phyloP scores from a whole-genome alignment of 2,797 vertebrate genomes.

The Rhincodon typus region DNA sequence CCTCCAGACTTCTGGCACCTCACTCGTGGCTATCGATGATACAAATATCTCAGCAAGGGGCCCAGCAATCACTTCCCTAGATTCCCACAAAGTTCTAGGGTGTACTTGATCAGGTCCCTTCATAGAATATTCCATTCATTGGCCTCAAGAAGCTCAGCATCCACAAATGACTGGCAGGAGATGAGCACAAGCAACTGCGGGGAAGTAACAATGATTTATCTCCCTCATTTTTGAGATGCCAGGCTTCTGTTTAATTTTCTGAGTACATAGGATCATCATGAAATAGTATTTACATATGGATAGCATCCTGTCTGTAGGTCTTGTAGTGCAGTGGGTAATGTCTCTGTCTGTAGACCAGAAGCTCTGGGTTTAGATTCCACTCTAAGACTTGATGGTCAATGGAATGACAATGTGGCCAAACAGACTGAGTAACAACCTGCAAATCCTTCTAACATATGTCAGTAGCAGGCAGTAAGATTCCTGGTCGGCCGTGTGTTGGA shows the following conservation, averaged over 20 bases:
- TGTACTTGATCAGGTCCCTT: no score
- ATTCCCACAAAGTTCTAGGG: no score
- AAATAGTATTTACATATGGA: not conserved
- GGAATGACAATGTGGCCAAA: not conserved
- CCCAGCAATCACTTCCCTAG: no score
- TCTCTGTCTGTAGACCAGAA: not conserved
- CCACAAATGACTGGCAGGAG: not conserved
- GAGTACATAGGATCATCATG: not conserved
- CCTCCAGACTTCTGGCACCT: no score
- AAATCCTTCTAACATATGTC: not conserved
- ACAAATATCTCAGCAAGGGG: no score
- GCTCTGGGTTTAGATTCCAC: not conserved
- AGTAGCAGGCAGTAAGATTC: not conserved
- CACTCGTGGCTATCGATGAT: no score
- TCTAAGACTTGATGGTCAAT: not conserved
- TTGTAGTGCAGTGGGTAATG: not conserved
- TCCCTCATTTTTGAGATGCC: not conserved
- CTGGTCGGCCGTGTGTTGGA: not conserved
- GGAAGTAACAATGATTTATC: not conserved
- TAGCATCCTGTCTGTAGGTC: not conserved
- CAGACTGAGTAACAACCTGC: no score
- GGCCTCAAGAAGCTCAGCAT: not conserved
- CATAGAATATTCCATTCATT: not conserved
- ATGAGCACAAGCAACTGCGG: no score
- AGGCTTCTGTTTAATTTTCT: not conserved